phyloP scores from a whole-genome alignment of 2,113 vertebrate genomes.

The Dromaius novaehollandiae region DNA sequence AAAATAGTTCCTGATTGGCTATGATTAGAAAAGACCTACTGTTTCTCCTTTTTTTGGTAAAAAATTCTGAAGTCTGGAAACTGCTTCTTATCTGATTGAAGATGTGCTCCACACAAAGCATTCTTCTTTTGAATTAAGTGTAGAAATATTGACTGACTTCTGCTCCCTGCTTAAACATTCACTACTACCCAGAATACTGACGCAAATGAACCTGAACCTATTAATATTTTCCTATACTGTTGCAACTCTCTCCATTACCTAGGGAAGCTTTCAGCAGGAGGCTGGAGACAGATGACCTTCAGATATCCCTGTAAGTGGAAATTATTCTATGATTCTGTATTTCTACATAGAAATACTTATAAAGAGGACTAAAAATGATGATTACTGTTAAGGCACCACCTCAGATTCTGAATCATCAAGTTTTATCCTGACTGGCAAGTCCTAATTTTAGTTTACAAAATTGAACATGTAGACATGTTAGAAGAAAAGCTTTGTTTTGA shows the following conservation, averaged over 20 bases:
- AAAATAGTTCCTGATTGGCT: not conserved
- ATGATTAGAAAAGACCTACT: not conserved
- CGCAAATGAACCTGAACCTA: not conserved
- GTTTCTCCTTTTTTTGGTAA: not conserved
- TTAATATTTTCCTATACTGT: not conserved
- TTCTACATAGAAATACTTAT: not conserved
- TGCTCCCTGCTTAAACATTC: not conserved
- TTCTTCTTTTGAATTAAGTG: not conserved
- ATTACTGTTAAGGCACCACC: not conserved
- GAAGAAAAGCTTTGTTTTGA: not conserved
- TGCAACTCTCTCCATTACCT: not conserved
- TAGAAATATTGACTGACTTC: not conserved
- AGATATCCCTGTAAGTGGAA: not conserved
- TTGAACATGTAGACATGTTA: not conserved
- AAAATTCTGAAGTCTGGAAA: not conserved
- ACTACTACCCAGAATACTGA: not conserved
- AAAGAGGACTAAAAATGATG: not conserved
- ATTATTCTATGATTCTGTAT: not conserved
- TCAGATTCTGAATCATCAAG: not conserved
- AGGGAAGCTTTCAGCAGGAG: not conserved
- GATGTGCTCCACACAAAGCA: not conserved
- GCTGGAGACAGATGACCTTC: not conserved
- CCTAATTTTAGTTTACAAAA: not conserved
- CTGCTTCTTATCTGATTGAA: not conserved
- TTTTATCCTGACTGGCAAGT: not conserved